phyloP scores from a whole-genome alignment of 2,888 invertebrate species.

The Eupithecia pulchellata region DNA sequence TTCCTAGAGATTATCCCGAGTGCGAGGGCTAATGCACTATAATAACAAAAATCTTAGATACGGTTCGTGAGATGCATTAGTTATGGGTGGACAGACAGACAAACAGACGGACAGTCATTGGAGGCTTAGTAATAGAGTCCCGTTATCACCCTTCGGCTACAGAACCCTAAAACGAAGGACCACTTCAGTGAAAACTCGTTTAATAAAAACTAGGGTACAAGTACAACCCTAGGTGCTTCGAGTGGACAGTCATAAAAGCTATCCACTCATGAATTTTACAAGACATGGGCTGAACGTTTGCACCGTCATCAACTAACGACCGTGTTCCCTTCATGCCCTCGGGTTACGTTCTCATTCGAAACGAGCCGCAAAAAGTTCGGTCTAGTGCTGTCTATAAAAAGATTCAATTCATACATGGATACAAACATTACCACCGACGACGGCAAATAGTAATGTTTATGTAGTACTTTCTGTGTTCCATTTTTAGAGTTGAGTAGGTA shows the following conservation, averaged over 20 bases:
- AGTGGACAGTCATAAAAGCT: slow-evolving; percentile 16
- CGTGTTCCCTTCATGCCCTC: slow-evolving; percentile 46
- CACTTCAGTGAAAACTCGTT: background rate
- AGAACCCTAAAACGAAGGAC: background rate
- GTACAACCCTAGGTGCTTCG: too few relatives aligned
- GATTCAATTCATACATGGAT: background rate
- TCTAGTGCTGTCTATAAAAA: background rate
- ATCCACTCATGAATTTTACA: slow-evolving; percentile 37
- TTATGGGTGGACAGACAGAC: too few relatives aligned
- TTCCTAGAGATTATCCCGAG: too few relatives aligned
- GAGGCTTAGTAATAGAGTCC: too few relatives aligned
- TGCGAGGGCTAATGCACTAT: too few relatives aligned
- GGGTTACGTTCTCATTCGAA: slow-evolving; percentile 17
- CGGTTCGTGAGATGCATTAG: too few relatives aligned
- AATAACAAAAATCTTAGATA: too few relatives aligned
- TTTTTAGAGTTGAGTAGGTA: too few relatives aligned
- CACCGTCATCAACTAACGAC: slow-evolving; percentile 57
- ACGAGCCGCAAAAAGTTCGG: slow-evolving; percentile 18
- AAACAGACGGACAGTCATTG: too few relatives aligned
- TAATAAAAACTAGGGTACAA: background rate
- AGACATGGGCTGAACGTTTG: slow-evolving; percentile 48
- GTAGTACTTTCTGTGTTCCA: too few relatives aligned
- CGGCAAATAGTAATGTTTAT: too few relatives aligned
- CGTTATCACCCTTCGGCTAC: too few relatives aligned
- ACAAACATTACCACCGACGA: background rate